Base-by-base conservation (phyloP, 2,888 invertebrate genomes). In the Mythimna vitellina region DNA sequence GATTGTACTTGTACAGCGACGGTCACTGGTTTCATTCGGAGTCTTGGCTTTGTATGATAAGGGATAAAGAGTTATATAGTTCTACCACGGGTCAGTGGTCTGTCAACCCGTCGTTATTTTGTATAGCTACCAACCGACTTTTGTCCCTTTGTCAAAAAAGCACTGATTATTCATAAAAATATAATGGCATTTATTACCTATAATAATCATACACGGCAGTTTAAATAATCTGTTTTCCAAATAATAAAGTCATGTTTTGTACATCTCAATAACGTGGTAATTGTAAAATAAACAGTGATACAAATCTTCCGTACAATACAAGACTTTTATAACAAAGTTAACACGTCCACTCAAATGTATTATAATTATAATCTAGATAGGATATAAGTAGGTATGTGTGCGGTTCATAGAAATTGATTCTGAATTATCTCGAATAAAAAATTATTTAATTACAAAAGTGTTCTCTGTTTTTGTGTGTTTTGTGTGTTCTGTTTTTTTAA, bases 201-300 rank as follows among this genome's bases (percentile, higher is more conserved):
- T 70, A 61, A 49, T 61, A 61, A 46, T 57, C n/a, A 64, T 32
- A 66, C 25, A 64, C 29, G 32, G 29, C 29, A 35, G 35, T 65
- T 35, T 62, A 56, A 65, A 78, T 76, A 65, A 70, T 58, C 58
- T 49, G 1, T 70, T 22, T 65, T 61, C 63, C 46, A 81, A 78
- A 81, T 81, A 53, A 65, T 49, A 66, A 60, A 76, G 60, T 76
- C 77, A 71, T 78, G 80, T 73, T 80, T 67, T 72, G 65, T 68
- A 78, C 67, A 64, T 60, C 65, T 54, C 56, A 66, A 73, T 69
- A 53, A 77, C 14, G 51, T 29, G 65, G 56, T 73, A 78, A 78
- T 70, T 76, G 20, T 22, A 8, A 38, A 70, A 65, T 62, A 69
- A 74, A 81, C 42, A 57, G 29, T 42, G 54, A 54, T 65, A 65